phyloP scores from a whole-genome alignment of 2,113 vertebrate genomes.

The Antechinus stuartii region DNA sequence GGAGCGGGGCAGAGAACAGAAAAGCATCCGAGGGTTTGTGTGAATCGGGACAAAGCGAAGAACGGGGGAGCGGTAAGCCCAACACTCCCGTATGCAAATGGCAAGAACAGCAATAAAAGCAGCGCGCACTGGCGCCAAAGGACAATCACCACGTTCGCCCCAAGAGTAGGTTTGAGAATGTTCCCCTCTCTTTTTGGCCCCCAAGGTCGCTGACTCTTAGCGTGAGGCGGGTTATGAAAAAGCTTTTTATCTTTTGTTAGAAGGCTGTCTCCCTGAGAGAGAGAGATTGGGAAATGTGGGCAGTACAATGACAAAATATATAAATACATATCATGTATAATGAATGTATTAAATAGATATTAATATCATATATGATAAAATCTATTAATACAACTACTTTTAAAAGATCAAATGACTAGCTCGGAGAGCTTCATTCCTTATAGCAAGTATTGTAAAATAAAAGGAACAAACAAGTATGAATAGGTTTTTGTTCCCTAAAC shows the following conservation, averaged over 20 bases:
- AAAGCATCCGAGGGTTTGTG: not conserved
- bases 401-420: not conserved
- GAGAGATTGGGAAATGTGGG: not conserved
- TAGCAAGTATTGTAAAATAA: not conserved
- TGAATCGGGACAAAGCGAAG: not conserved
- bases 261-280: not conserved
- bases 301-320: not conserved
- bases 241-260: not conserved
- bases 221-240: not conserved
- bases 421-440: not conserved
- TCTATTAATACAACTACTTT: not conserved
- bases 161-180: not conserved
- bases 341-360: no score
- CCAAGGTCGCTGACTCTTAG: not conserved
- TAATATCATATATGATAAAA: no score
- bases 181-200: not conserved
- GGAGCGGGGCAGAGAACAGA: not conserved
- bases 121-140: not conserved
- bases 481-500: not conserved
- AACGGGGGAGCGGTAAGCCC: not conserved
- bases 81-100: not conserved
- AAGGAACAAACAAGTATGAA: not conserved
- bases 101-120: not conserved
- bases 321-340: no score
- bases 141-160: not conserved